Evolutionary conservation across 2,113 vertebrate genomes (phyloP), one percentile per base, ranked within the genome.

Genomic region (Heptranchias perlo): DNA sequence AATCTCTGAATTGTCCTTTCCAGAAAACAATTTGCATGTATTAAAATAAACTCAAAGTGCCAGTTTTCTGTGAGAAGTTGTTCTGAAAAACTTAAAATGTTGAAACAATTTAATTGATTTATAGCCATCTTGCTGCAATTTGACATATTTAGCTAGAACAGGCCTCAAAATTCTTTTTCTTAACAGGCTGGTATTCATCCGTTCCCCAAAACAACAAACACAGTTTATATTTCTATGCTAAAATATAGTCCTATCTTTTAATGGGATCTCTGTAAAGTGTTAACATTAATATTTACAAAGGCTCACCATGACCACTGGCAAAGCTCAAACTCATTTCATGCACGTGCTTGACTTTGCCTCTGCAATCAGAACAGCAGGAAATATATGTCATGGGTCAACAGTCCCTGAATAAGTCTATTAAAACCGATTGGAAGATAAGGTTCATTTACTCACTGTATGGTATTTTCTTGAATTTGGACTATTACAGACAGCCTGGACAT

Each of bases 371-470:
- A 82, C 73, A 94, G 67, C 96, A 96, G 86, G 96, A 97, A 96
- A 94, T 95, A 44, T 61, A 31, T 31, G 86, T 67, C 25, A 54
- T 28, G 64, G 18, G 82, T 62, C 67, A 84, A 95, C 31, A 96
- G 82, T 96, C 96, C 97, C 96, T 97, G 97, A 97, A 97, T 97
- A 96, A 94, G 44, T 96, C 97, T 97, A 96, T 97, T 98, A 97
- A 97, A 96, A 87, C 2, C 8, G 73, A 96, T 96, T 96, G 97
- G 97, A 96, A 97, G 97, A 96, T 96, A 96, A 97, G 96, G 44
- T 82, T 97, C 69, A 78, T 96, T 97, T 97, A 97, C 96, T 97
- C 97, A 96, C 96, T 96, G 96, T 97, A 94, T 96, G 96, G 96
- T 97, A 97, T 98, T 61, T 92, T 61, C 31, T 92, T 58, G 54